Base-by-base conservation (phyloP, 2,888 invertebrate species). In the Amiota minor region DNA sequence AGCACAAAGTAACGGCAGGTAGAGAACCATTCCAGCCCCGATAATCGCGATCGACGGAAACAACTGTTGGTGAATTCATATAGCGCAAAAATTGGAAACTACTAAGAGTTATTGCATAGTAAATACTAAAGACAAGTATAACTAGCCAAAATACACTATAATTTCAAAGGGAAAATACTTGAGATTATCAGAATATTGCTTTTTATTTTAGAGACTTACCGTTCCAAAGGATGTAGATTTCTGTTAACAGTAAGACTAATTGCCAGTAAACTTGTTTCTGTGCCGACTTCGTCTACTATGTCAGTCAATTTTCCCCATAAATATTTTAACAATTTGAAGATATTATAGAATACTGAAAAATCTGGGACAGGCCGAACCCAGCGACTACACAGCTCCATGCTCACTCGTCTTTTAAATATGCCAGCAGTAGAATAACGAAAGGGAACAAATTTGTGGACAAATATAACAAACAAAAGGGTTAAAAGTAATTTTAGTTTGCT, bases 1-100 rank as follows among this genome's bases (percentile, higher is more conserved):
- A 89, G 78, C 89, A 90, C 1, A 89, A 71, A 0, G 89, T 89
- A 4, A 89, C 83, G 1, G 89, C 89, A 2, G 89, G 89, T 76
- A 90, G 71, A 10, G 86, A 83, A 11, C 88, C 89, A 56, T 87
- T 88, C 89, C 89, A 90, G 45, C 86, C 86, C 0, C 89, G 87
- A 76, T 89, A 89, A 45, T 90, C 88, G 0, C 88, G 84, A 78
- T 90, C 89, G 62, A 90, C 80, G 0, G 89, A 88, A 4, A 89
- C 86, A 4, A 89, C 89, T 0, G 89, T 89, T 14, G 89, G 89
- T 18, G 88, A 89, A 9, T 77, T 82, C 0, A 74, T 59, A 61
- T 85, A 89, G 0, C 89, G 85, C 0, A 76, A 77, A 18, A 85
- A 74, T 77, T 90, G 89, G 3, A 81, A 56, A 1, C 78, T 76